Base-by-base conservation (phyloP, 2,113 vertebrate genomes). In the Tetrao urogallus region DNA sequence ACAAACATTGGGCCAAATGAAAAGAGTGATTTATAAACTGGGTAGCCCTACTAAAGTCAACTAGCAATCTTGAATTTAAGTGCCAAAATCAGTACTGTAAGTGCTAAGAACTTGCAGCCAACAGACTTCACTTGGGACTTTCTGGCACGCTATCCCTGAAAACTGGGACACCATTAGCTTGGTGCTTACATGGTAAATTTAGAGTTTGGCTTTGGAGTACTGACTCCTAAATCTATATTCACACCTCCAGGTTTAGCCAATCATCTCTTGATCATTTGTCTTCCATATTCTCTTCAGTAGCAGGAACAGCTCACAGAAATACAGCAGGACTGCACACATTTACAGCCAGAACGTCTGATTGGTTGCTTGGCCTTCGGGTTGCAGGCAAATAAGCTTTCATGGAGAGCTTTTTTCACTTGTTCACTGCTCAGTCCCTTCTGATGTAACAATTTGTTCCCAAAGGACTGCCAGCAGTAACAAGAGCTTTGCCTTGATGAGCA, bases 1-100 rank as follows among this genome's bases (percentile, higher is more conserved):
- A 63, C 56, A 88, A 82, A 82, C 65, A 52, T 16, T 58, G 73
- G 69, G 77, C 66, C 70, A 90, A 89, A 94, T 5, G 16, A 63
- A 72, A 88, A 32, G 48, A 65, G 6, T 82, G 66, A 88, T 95
- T 95, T 93, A 86, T 95, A 88, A 88, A 81, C 57, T 84, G 70
- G 87, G 73, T 91, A 93, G 8, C 73, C 40, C 48, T 61, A 58
- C 76, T 45, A 30, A 91, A 94, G 54, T 93, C 81, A 94, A 83
- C 86, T 40, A 81, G 22, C 16, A 86, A 83, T 58, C 76, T 61
- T 54, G 65, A 88, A 72, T 70, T 90, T 30, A 89, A 94, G 58
- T 36, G 58, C 63, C 72, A 88, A 78, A 82, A 86, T 71, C 82
- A 93, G 25, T 82, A 48, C 19, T 69, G 22, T 48, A 76, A 87